Percentiles rank a stretch among this genome's conserved stretches.
Conservation (phyloP, 2,113 vertebrate genomes). For the Lagopus muta region DNA sequence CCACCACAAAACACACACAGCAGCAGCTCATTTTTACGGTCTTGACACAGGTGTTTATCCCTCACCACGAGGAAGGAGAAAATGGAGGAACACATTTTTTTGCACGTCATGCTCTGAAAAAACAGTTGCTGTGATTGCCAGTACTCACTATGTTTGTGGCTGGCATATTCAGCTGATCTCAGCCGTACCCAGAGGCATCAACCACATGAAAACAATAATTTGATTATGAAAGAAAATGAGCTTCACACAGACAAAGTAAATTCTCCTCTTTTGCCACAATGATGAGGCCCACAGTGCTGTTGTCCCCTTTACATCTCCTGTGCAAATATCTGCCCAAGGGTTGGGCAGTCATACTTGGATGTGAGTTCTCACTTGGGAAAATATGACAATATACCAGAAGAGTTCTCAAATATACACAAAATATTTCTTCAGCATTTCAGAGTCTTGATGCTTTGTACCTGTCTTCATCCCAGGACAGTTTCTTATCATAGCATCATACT, state of each 20-base stretch:
- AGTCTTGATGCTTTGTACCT: not conserved
- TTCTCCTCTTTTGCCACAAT: accelerated
- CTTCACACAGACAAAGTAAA: not conserved
- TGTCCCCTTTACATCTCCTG: not conserved
- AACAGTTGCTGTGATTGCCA: slow-evolving; percentile 22
- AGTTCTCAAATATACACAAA: not conserved
- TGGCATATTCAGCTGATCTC: not conserved
- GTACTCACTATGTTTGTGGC: not conserved
- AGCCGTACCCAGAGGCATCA: not conserved
- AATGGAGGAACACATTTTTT: slow-evolving; percentile 16
- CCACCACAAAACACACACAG: not conserved
- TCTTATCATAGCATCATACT: not conserved
- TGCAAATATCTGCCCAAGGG: not conserved
- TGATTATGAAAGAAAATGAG: not conserved
- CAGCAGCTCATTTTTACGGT: not conserved
- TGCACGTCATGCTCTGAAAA: slow-evolving; percentile 31
- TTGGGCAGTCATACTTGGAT: not conserved
- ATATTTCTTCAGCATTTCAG: not conserved
- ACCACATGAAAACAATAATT: not conserved
- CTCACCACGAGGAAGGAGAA: slow-evolving; percentile 8
- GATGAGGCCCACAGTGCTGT: not conserved
- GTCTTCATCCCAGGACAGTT: not conserved
- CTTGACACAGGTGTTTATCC: not conserved
- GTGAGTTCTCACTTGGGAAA: not conserved
- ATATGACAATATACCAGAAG: accelerated